A percentile compares a stretch with the other conserved stretches of the same genome.
Conservation (phyloP, 2,888 invertebrate genomes). For the Augiades crinisus region DNA sequence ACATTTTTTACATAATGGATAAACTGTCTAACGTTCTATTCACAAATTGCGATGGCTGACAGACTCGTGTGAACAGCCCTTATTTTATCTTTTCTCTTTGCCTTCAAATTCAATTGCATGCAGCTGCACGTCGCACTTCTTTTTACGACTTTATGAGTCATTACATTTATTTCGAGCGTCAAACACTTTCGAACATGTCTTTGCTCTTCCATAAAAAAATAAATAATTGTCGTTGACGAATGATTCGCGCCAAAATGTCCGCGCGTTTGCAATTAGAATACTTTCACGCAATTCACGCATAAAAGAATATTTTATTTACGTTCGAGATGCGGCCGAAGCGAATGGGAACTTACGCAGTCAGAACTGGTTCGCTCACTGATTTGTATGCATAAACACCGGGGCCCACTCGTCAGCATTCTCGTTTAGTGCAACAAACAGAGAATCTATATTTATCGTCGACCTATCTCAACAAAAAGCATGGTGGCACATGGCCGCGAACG, state of each 20-base stretch:
- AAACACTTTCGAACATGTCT: neutral
- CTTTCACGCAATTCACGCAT: neutral
- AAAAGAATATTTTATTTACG: neutral
- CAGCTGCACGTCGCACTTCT: slow-evolving; percentile 38
- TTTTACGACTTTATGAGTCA: slow-evolving; percentile 16
- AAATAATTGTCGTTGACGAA: neutral
- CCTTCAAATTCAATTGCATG: slow-evolving; percentile 39
- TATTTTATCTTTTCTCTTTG: slow-evolving; percentile 38
- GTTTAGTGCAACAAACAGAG: slow-evolving; percentile 8
- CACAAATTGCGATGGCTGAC: too few relatives aligned
- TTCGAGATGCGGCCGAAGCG: neutral
- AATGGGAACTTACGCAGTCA: neutral
- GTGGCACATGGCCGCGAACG: slow-evolving; percentile 15
- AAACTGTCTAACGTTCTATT: too few relatives aligned
- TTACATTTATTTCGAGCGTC: slow-evolving; percentile 18
- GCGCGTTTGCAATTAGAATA: neutral
- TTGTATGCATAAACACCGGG: slow-evolving; percentile 8
- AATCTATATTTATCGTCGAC: slow-evolving; percentile 25
- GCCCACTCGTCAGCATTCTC: slow-evolving; percentile 15
- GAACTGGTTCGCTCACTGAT: slow-evolving; percentile 13
- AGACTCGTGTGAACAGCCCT: too few relatives aligned
- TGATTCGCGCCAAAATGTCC: neutral
- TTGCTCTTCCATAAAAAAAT: too few relatives aligned
- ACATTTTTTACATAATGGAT: too few relatives aligned
- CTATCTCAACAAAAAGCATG: slow-evolving; percentile 31